Base-by-base conservation (phyloP, 2,888 invertebrate species). In the Brenthis daphne region DNA sequence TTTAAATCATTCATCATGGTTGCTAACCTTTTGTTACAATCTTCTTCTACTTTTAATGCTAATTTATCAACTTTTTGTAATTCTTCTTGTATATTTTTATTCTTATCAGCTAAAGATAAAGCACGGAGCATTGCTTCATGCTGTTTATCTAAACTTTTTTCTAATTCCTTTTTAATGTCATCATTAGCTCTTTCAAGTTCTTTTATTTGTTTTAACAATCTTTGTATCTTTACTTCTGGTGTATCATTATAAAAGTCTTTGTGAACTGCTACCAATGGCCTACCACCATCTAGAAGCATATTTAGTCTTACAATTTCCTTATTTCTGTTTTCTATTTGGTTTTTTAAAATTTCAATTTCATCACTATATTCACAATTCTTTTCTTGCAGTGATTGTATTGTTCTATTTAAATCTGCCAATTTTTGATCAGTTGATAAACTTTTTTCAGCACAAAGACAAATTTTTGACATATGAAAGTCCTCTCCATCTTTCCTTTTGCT, bases 71-170 rank as follows among this genome's bases (percentile, higher is more conserved):
- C 94, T 80, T 96, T 96, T 74, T 94, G 93, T 73, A 97, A 80
- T 83, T 96, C 96, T 69, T 95, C 94, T 84, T 96, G 95, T 64
- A 97, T 83, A 68, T 89, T 89, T 80, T 94, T 94, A 79, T 96
- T 97, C 76, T 95, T 94, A 75, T 96, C 96, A n/a, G 96, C 96
- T 65, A 96, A 91, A 78, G 93, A 93, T 56, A 97, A 86, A 6
- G 97, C 96, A 75, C 95, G 90, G 57, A 95, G 91, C 96, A 97
- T 97, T 5, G 97, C 97, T 82, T 97, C 96, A 84, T 97, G 97
- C 79, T 96, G 96, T 78, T 95, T 95, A 65, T 93, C 90, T 69
- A 96, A 82, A 24, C 94, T 91, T 75, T 93, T 94, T 86, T 86
- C 94, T 57, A 89, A 73, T 76, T 93, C 88, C 76, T 84, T 89